Evolutionary conservation across 2,888 invertebrate species (phyloP), one percentile per base, ranked within the genome.

Genomic region (Amphipoea oculea): DNA sequence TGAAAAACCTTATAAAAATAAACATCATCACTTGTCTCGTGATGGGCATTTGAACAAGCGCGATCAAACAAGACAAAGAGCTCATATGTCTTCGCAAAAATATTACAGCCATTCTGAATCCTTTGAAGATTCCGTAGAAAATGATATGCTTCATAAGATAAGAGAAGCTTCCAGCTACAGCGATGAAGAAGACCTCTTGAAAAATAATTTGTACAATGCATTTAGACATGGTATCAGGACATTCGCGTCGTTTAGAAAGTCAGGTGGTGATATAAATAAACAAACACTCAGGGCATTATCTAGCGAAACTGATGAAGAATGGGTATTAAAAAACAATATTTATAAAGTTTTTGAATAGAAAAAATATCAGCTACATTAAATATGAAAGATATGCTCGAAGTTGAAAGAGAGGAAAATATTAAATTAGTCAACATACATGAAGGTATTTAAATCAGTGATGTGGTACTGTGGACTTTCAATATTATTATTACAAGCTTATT

Each of bases 291-390:
- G 29, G 23, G 54, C 29, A 36, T 45, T 66, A 23, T 72, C 74
- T 17, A 73, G 48, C 11, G 85, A 60, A 60, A 23, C 67, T 66
- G 87, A 85, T 70, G 68, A 85, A 3, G 81, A 84, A 77, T 84
- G 81, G 81, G 5, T 87, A 12, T 20, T 85, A 20, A 87, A 85
- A 65, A 85, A 81, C 45, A 87, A 87, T 65, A 85, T 85, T 4
- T 84, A 87, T 17, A 84, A 84, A 76, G 63, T 78, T 36, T 87
- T 85, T 75, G 76, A 77, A 7, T n/a, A 29, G 40, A 7, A 77
- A 14, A 5, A 57, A 45, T 14, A 23, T n/a, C 60, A n/a, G n/a
- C n/a, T n/a, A 60, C 60, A n/a, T 57, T n/a, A 57, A 40, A 57
- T 11, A 71, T 7, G 23, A 36, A n/a, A 45, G 2, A 45, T 29